Evolutionary conservation across 1,140 invertebrate species (phyloP).

Genomic region (Reticulitermes speratus): DNA sequence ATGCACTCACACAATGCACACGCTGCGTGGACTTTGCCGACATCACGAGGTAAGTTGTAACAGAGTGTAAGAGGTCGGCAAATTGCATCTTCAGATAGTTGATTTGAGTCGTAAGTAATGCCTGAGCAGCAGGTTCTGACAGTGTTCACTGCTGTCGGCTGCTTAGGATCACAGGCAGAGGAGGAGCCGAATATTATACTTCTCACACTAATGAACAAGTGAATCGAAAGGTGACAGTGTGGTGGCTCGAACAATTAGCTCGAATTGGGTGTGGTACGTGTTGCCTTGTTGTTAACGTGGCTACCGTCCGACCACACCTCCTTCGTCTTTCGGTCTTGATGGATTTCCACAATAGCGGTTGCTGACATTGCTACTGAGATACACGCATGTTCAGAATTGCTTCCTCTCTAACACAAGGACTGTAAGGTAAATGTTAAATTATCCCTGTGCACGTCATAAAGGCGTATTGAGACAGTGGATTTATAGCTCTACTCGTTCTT

Average conservation of each 20-base stretch:
- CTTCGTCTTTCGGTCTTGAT: not conserved
- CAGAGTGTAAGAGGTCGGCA: not conserved
- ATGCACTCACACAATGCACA: not conserved
- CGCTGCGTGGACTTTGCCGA: not conserved
- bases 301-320: not conserved
- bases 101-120: not conserved
- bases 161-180: not conserved
- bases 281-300: not conserved
- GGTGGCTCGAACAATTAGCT: constrained; percentile 5
- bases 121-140: not conserved
- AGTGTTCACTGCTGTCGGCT: not conserved
- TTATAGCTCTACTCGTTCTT: too few relatives aligned
- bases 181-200: not conserved
- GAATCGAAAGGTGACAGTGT: constrained; percentile 21
- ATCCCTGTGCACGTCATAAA: too few relatives aligned
- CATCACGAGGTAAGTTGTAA: not conserved
- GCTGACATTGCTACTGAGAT: not conserved
- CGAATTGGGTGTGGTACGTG: constrained; percentile 8
- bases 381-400: not conserved
- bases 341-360: not conserved
- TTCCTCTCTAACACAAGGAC: not conserved
- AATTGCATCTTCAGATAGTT: not conserved
- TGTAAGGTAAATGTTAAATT: too few relatives aligned
- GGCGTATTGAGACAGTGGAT: too few relatives aligned
- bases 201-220: not conserved